phyloP scores from a whole-genome alignment of 2,113 vertebrate genomes.

The Steatornis caripensis region DNA sequence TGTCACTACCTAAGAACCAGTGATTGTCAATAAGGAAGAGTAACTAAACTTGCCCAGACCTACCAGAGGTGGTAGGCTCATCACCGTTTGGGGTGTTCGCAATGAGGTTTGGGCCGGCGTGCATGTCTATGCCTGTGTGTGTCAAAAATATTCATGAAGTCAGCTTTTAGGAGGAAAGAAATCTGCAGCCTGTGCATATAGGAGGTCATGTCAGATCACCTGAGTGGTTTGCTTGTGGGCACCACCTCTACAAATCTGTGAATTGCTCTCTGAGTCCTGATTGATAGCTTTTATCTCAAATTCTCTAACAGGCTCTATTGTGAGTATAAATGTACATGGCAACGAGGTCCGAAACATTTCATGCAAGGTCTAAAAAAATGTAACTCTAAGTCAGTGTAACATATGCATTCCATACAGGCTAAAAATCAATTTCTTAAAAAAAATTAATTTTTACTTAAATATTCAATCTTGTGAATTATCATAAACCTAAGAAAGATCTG shows the following conservation, averaged over 20 bases:
- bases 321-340: neutral
- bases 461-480: neutral
- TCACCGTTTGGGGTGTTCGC: neutral
- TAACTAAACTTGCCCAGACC: neutral
- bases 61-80: too few relatives aligned
- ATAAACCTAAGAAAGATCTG: neutral
- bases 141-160: neutral
- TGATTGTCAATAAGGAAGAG: neutral
- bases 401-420: rapidly evolving
- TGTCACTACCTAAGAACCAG: neutral
- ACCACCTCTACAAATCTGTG: neutral
- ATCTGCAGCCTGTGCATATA: neutral
- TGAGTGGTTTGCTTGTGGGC: neutral
- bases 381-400: neutral
- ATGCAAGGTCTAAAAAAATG: neutral
- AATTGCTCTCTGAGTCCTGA: neutral
- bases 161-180: neutral
- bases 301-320: neutral
- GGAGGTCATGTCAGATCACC: neutral
- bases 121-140: neutral
- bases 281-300: neutral
- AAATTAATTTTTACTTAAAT: neutral
- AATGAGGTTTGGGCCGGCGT: neutral
- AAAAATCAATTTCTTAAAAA: neutral
- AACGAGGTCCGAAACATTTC: neutral